These are phyloP conservation scores for Hydropsyche tenuis DNA, from an alignment of 1,140 invertebrate genomes.

Conservation along the genomic window DNA sequence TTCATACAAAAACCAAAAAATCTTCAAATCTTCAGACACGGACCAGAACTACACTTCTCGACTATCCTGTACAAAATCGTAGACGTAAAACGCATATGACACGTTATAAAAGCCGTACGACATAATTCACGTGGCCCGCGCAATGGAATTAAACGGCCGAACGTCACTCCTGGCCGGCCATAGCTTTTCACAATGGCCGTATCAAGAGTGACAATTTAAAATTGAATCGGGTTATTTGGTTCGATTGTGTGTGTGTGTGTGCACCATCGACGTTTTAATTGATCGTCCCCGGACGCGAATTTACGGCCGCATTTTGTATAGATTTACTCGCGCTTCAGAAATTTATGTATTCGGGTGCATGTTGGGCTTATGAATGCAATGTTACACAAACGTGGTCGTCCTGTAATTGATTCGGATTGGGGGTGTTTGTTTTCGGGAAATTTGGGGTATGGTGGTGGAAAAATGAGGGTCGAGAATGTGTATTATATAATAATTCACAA, in stretches of 20 bases:
- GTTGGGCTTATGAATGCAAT: no score
- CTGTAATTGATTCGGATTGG: no score
- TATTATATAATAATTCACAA: no score
- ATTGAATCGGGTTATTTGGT: slow-evolving; percentile 28
- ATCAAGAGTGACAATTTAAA: slow-evolving; percentile 34
- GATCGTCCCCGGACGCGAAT: slow-evolving; percentile 6
- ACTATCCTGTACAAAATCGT: not conserved
- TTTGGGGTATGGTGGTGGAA: no score
- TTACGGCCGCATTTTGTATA: slow-evolving; percentile 17
- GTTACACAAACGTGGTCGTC: no score
- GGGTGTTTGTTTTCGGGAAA: no score
- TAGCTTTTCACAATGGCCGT: not conserved
- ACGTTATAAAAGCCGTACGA: not conserved
- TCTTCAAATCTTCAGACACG: no score
- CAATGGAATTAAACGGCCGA: slow-evolving; percentile 30
- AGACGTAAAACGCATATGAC: not conserved
- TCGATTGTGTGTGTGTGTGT: not conserved
- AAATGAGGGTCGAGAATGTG: no score
- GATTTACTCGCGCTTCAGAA: slow-evolving; percentile 1
- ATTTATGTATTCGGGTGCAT: slow-evolving; percentile 10
- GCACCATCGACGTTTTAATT: slow-evolving; percentile 20
- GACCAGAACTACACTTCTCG: no score
- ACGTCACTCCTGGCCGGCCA: slow-evolving; percentile 4
- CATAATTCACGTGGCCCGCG: slow-evolving; percentile 15
- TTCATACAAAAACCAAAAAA: no score